These are phyloP conservation scores for Mongoloraphidia duomilia DNA, from an alignment of 2,888 invertebrate species.

Conservation along the genomic window DNA sequence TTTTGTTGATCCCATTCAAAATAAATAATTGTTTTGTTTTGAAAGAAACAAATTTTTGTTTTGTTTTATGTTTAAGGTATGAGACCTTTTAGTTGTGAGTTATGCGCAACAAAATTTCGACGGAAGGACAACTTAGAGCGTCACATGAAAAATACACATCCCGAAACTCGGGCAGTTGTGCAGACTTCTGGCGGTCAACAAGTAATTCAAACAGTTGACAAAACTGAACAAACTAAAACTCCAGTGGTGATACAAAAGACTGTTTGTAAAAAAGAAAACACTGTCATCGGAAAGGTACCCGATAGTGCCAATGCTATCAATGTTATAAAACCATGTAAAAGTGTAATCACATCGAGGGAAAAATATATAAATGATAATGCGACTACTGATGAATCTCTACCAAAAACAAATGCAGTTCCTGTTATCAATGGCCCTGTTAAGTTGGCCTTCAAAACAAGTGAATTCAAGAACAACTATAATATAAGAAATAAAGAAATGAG, in stretches of 20 bases:
- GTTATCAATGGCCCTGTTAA: slow-evolving; percentile 37
- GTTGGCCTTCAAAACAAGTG: slow-evolving; percentile 30
- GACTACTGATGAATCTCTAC: background rate
- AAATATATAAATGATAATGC: background rate
- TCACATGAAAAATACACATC: slow-evolving; percentile 63
- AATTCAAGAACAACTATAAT: slow-evolving; percentile 29
- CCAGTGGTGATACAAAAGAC: background rate
- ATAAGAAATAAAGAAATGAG: slow-evolving; percentile 23
- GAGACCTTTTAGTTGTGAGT: slow-evolving; percentile 53
- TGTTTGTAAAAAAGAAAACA: background rate
- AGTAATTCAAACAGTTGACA: background rate
- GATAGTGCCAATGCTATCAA: slow-evolving; percentile 31
- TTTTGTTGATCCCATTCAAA: too few relatives aligned
- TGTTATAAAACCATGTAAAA: slow-evolving; percentile 26
- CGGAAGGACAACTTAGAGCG: slow-evolving; percentile 66
- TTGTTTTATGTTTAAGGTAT: slow-evolving; percentile 31
- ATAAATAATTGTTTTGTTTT: too few relatives aligned
- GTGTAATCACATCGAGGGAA: background rate
- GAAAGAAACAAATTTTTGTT: too few relatives aligned
- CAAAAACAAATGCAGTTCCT: slow-evolving; percentile 25
- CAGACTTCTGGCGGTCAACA: too few relatives aligned
- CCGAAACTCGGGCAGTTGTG: slow-evolving; percentile 27
- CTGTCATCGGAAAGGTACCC: slow-evolving; percentile 3
- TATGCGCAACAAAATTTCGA: slow-evolving; percentile 54
- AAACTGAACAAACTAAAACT: background rate